Base-by-base conservation (phyloP, 2,888 invertebrate genomes). In the Anoncus sp. region DNA sequence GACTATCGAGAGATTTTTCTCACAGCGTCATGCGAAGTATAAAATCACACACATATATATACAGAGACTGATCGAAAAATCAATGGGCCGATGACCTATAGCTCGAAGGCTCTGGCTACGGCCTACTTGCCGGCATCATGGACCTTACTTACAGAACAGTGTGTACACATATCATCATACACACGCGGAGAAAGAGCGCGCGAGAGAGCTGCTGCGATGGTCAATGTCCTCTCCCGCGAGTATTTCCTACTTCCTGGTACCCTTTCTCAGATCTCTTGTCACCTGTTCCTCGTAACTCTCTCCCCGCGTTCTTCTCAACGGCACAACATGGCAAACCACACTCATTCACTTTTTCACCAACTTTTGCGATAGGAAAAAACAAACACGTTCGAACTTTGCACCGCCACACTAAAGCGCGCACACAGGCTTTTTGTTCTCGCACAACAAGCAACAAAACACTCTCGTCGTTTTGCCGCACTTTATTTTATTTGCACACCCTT, bases 1-100 rank as follows among this genome's bases (percentile, higher is more conserved):
- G n/a, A n/a, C n/a, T n/a, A n/a, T n/a, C 22, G 18, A 10, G 9
- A 62, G 40, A 51, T 60, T 60, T 71, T 20, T n/a, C 51, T 71
- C 60, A 35, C 60, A 35, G 7, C 20, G 14, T 38, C 38, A 45
- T 57, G n/a, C n/a, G 35, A 16, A 38, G 14, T 35, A 47, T 16
- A 24, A n/a, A 47, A 27, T 24, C 2, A 20, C 22, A 60, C 14
- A 24, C 6, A 27, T 27, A 49, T 12, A 35, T n/a, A 35, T 3
- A 31, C 5, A 47, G 31, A 31, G 45, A 24, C 10, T 59, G 40
- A 40, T 57, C 49, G 22, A 63, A 69, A 69, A 49, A 57, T 69
- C 75, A 51, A 57, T 70, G 77, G 77, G 16, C 65, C 65, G 70
- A 70, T 74, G 77, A 66, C 77, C 77, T 78, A 78, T n/a, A 74